A percentile compares a stretch with the other conserved stretches of the same genome.
These are phyloP conservation scores for Ormia ochracea DNA, from an alignment of 2,888 invertebrate genomes.

Conservation along the genomic window DNA sequence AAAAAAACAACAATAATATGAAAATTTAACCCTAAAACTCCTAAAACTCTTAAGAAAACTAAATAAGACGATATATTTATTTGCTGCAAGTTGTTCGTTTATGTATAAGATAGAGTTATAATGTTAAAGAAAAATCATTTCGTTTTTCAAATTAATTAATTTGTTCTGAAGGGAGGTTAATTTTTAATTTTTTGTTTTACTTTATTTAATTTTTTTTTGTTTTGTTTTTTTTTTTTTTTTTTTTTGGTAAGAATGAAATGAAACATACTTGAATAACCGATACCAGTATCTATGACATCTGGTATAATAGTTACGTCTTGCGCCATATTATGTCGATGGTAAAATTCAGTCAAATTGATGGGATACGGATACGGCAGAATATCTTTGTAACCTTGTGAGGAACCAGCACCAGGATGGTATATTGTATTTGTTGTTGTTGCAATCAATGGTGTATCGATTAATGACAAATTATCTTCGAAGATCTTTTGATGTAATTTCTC, in stretches of 20 bases:
- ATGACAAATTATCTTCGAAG: slow-evolving; percentile 77
- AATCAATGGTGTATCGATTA: slow-evolving; percentile 77
- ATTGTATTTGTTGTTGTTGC: slow-evolving; percentile 70
- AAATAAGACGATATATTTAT: neutral
- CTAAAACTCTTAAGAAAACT: neutral
- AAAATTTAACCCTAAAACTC: slow-evolving; percentile 15
- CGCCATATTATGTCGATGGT: slow-evolving; percentile 73
- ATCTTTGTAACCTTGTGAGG: slow-evolving; percentile 51
- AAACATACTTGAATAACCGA: slow-evolving; percentile 77
- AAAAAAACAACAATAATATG: neutral
- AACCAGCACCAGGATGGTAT: slow-evolving; percentile 70
- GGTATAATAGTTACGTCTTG: slow-evolving; percentile 65
- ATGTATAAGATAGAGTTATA: neutral
- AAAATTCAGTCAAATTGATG: slow-evolving; percentile 77
- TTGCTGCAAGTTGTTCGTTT: neutral
- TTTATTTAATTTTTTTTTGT: too few relatives aligned
- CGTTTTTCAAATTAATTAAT: neutral
- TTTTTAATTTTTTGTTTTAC: neutral
- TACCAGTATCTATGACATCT: slow-evolving; percentile 74
- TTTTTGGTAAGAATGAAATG: slow-evolving; percentile 38
- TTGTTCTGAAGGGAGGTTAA: neutral
- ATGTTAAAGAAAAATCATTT: neutral
- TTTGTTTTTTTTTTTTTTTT: neutral
- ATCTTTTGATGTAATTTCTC: slow-evolving; percentile 77
- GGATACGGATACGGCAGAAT: slow-evolving; percentile 73